phyloP scores from a whole-genome alignment of 1,140 invertebrate species.

The Drosophila sucinea region DNA sequence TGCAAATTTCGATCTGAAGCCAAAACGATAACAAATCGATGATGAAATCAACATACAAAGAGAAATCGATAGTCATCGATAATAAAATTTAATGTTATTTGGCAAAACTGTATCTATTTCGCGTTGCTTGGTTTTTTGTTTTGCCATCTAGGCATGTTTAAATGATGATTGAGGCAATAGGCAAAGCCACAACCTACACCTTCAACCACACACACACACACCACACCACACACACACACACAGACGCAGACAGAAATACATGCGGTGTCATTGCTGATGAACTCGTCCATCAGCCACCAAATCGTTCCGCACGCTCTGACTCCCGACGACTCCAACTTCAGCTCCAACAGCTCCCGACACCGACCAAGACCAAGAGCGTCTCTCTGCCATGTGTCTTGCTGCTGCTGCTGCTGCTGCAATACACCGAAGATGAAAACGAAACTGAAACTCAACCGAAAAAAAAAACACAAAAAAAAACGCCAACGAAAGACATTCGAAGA shows the following conservation, averaged over 20 bases:
- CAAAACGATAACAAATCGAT: no score
- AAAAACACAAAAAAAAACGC: neutral
- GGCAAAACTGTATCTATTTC: neutral
- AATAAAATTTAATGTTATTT: neutral
- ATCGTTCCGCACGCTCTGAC: constrained; percentile 50
- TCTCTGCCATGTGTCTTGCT: constrained; percentile 53
- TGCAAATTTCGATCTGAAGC: no score
- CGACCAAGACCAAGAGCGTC: constrained; percentile 18
- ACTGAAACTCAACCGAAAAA: neutral
- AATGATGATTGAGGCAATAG: constrained; percentile 39
- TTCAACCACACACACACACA: constrained; percentile 44
- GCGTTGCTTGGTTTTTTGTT: neutral
- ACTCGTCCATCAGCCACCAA: constrained; percentile 46
- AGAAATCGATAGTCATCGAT: neutral
- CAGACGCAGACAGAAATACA: constrained; percentile 12
- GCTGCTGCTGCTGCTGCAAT: constrained; percentile 52
- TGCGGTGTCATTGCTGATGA: constrained; percentile 64
- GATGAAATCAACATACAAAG: no score
- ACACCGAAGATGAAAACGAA: constrained; percentile 51
- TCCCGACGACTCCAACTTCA: constrained; percentile 29
- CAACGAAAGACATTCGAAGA: constrained; percentile 1
- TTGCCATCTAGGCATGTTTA: constrained; percentile 20
- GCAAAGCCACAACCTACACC: constrained; percentile 68
- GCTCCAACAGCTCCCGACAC: neutral
- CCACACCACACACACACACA: constrained; percentile 13